Percentiles rank a stretch among this genome's conserved stretches.
phyloP scores from a whole-genome alignment of 2,113 vertebrate genomes.

The Drymodes brunneopygia region DNA sequence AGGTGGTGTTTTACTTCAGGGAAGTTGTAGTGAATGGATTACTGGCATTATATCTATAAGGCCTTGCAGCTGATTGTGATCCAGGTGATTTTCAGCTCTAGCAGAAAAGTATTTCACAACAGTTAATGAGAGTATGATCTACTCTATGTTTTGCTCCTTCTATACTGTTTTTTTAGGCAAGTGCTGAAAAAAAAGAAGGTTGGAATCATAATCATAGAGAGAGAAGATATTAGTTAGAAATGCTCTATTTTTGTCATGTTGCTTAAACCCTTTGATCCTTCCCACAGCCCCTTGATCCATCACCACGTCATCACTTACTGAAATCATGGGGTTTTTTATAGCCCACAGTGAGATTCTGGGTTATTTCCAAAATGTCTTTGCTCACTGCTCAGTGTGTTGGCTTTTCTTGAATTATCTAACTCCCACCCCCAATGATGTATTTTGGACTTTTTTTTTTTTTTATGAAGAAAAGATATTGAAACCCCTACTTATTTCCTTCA shows the following conservation, averaged over 20 bases:
- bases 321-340: background rate
- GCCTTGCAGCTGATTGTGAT: background rate
- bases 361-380: slow-evolving; percentile 8
- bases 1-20: background rate
- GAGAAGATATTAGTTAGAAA: background rate
- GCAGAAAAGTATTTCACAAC: background rate
- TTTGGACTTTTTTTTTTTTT: background rate
- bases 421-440: background rate
- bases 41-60: background rate
- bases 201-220: background rate
- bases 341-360: background rate
- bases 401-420: background rate
- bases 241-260: slow-evolving; percentile 46
- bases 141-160: background rate
- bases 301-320: background rate
- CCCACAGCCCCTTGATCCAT: background rate
- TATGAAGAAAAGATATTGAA: background rate
- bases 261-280: slow-evolving; percentile 48
- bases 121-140: background rate
- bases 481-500: background rate
- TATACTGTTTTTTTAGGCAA: background rate
- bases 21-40: background rate
- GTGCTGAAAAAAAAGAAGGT: background rate
- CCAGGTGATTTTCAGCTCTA: background rate
- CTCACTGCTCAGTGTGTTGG: background rate